Conservation (phyloP, 2,888 invertebrate genomes). For the Rhabditophanes sp. region DNA sequence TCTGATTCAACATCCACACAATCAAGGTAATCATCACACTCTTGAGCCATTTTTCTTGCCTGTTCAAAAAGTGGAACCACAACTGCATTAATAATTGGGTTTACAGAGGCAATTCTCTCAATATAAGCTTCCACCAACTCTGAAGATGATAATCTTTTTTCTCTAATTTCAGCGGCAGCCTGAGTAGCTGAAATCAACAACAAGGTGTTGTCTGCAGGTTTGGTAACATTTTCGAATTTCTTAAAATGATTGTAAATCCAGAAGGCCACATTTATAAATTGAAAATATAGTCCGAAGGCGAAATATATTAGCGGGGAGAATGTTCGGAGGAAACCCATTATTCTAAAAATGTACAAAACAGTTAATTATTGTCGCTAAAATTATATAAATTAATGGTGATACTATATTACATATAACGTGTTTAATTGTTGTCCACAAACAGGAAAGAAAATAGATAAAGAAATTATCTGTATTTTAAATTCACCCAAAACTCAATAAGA, state of each 20-base stretch:
- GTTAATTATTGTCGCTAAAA: no score
- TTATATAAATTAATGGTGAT: no score
- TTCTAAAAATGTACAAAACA: no score
- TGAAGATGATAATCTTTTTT: slow-evolving; percentile 8
- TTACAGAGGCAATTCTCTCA: slow-evolving; percentile 14
- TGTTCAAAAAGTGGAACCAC: slow-evolving; percentile 13
- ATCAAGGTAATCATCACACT: slow-evolving; percentile 12
- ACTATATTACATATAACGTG: no score
- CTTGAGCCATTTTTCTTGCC: slow-evolving; percentile 9
- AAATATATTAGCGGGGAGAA: background rate
- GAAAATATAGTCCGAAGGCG: background rate
- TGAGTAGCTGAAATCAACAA: slow-evolving; percentile 15
- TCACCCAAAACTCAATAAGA: no score
- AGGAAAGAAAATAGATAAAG: no score
- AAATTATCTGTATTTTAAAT: no score
- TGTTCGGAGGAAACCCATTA: no score
- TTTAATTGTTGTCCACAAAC: no score
- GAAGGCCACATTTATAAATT: background rate
- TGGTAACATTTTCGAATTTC: background rate
- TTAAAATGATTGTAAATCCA: background rate
- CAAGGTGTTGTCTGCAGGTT: slow-evolving; percentile 7
- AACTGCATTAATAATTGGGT: slow-evolving; percentile 15
- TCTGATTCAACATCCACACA: slow-evolving; percentile 10
- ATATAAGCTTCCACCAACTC: slow-evolving; percentile 18
- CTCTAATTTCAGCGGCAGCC: slow-evolving; percentile 17